These are phyloP conservation scores for Scartelaos histophorus DNA, from an alignment of 2,113 vertebrate species.

Conservation along the genomic window DNA sequence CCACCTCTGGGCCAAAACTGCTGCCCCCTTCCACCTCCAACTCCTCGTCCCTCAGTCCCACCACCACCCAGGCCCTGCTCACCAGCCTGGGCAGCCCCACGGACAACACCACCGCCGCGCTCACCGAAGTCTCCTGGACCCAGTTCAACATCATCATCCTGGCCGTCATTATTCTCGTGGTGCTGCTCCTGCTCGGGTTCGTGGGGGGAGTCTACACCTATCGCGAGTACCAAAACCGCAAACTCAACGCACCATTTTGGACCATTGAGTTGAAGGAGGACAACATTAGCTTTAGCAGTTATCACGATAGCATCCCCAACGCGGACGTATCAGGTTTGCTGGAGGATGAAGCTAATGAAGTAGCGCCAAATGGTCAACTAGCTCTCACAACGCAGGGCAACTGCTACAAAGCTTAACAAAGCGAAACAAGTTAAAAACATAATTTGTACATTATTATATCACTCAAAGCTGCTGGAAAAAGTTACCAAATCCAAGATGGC, in stretches of 20 bases:
- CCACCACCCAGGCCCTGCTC: slow-evolving; percentile 75
- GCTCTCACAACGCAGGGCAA: slow-evolving; percentile 87
- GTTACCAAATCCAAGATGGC: slow-evolving; percentile 62
- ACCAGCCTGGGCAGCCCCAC: slow-evolving; percentile 81
- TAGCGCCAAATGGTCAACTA: slow-evolving; percentile 91
- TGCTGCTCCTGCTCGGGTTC: slow-evolving; percentile 92
- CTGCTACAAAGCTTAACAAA: slow-evolving; percentile 81
- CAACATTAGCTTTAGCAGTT: slow-evolving; percentile 99
- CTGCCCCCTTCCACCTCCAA: slow-evolving; percentile 22
- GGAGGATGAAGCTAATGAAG: slow-evolving; percentile 91
- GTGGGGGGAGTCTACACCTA: slow-evolving; percentile 96
- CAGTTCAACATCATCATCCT: slow-evolving; percentile 97
- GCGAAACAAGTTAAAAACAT: slow-evolving; percentile 21
- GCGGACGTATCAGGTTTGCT: slow-evolving; percentile 91
- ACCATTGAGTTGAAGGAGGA: slow-evolving; percentile 99
- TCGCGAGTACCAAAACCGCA: slow-evolving; percentile 94
- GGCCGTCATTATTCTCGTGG: slow-evolving; percentile 93
- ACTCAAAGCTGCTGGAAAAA: slow-evolving; percentile 64
- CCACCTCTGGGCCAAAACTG: slow-evolving; percentile 49
- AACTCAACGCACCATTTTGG: slow-evolving; percentile 98
- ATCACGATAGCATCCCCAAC: slow-evolving; percentile 97
- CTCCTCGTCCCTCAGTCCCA: slow-evolving; percentile 55
- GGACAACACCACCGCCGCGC: slow-evolving; percentile 85
- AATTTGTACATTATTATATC: slow-evolving; percentile 20
- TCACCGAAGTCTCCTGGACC: slow-evolving; percentile 94